Evolutionary conservation across 2,888 invertebrate genomes (phyloP), one percentile per base, ranked within the genome.

Genomic region (Tetramorium bicarinatum): DNA sequence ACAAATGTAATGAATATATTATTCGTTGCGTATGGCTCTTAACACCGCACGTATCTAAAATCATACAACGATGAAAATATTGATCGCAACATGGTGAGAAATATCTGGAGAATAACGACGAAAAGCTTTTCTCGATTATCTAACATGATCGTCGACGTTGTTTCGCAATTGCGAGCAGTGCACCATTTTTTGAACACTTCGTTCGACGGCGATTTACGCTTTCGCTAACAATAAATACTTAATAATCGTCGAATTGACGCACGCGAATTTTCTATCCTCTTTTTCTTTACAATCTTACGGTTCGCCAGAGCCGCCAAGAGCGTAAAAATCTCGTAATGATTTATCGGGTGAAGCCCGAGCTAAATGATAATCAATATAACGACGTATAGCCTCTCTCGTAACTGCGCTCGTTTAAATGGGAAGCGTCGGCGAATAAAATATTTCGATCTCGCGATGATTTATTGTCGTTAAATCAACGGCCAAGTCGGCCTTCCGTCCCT

Each of bases 331-430:
- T 52, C 38, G 18, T 41, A 18, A 52, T 77, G 66, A 67, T 77
- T 77, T 77, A 77, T 67, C 29, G 54, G 49, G 4, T 41, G 47
- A 77, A 67, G n/a, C 3, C 25, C 9, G 21, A 13, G 38, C 49
- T 77, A 77, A 75, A 21, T 75, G 47, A 67, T n/a, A 67, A 77
- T 54, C 29, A 54, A 54, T n/a, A 77, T 54, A 77, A 25, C 41
- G 41, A 21, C 64, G 21, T 54, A 77, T 29, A 29, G 29, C 41
- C 11, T 41, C n/a, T 52, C 25, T n/a, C 6, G 38, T 13, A 52
- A 66, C 11, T 77, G 41, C 41, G 13, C 25, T 66, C 66, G n/a
- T 66, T 77, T 77, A 66, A 66, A 76, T 41, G 25, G 13, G 52
- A 52, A 76, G n/a, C 9, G n/a, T 8, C 15, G 38, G 13, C 13